Evolutionary conservation across 1,140 invertebrate species (phyloP).

Genomic region (Euborellia annulipes): DNA sequence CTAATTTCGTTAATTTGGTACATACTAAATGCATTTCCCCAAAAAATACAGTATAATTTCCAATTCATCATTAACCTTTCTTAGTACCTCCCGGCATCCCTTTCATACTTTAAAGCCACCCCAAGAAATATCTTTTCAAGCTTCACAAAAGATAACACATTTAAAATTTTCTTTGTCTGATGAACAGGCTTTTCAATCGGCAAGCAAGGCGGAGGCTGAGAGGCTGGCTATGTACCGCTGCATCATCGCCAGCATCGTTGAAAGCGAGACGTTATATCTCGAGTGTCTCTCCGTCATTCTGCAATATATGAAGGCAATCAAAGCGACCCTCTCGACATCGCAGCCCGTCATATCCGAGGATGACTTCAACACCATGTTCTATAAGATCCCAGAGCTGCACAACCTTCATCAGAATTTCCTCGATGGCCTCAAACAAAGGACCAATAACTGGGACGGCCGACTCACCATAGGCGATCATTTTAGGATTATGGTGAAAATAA

Average conservation of each 20-base stretch:
- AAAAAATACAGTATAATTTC: too few species aligned
- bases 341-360: slow-evolving; percentile 78
- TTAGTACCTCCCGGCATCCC: too few species aligned
- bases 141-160: too few species aligned
- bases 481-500: slow-evolving; percentile 42
- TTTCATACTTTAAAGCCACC: too few species aligned
- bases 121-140: too few species aligned
- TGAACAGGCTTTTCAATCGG: too few species aligned
- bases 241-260: slow-evolving; percentile 75
- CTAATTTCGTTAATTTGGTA: too few species aligned
- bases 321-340: slow-evolving; percentile 69
- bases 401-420: slow-evolving; percentile 67
- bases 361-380: slow-evolving; percentile 82
- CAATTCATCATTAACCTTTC: too few species aligned
- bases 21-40: too few species aligned
- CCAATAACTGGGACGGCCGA: slow-evolving; percentile 53
- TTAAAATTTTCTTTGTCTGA: too few species aligned
- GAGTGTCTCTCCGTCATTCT: slow-evolving; percentile 76
- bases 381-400: slow-evolving; percentile 78
- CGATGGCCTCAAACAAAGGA: slow-evolving; percentile 48
- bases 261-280: slow-evolving; percentile 79
- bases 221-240: slow-evolving; percentile 61
- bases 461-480: slow-evolving; percentile 62
- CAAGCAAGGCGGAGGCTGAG: slow-evolving; percentile 46
- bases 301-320: slow-evolving; percentile 87